Evolutionary conservation across 2,797 vertebrate species (phyloP).

Genomic region (Anguilla obscura): DNA sequence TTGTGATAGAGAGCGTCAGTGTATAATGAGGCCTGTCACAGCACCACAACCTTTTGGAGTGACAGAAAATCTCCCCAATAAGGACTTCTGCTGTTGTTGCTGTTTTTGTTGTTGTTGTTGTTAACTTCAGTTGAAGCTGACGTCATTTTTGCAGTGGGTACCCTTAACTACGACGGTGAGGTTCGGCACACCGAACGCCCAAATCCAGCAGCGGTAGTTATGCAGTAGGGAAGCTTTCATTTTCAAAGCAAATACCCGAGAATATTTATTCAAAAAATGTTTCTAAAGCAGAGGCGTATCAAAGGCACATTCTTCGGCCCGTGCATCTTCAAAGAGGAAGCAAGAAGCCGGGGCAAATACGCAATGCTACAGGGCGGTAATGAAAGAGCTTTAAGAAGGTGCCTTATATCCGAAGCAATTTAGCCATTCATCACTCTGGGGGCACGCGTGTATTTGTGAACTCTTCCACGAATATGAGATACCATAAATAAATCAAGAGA

Average conservation of each 20-base stretch:
- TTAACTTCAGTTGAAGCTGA: background rate
- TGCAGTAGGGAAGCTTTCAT: background rate
- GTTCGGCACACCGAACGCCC: background rate
- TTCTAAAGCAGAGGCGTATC: slow-evolving; percentile 5
- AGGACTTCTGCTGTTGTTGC: background rate
- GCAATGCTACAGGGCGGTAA: background rate
- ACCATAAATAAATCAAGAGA: slow-evolving; percentile 24
- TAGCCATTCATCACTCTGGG: slow-evolving; percentile 3
- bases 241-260: slow-evolving; percentile 10
- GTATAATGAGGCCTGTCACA: background rate
- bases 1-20: background rate
- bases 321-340: slow-evolving; percentile 26
- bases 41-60: background rate
- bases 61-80: background rate
- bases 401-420: background rate
- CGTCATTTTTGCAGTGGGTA: background rate
- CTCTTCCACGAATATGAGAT: slow-evolving; percentile 13
- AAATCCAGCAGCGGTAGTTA: background rate
- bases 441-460: background rate
- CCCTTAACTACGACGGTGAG: background rate
- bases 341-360: background rate
- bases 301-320: slow-evolving; percentile 5
- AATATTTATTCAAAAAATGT: slow-evolving; percentile 15
- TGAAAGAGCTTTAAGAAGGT: slow-evolving; percentile 12
- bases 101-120: background rate